Evolutionary conservation across 2,113 vertebrate genomes (phyloP).

Genomic region (Chamaea fasciata): DNA sequence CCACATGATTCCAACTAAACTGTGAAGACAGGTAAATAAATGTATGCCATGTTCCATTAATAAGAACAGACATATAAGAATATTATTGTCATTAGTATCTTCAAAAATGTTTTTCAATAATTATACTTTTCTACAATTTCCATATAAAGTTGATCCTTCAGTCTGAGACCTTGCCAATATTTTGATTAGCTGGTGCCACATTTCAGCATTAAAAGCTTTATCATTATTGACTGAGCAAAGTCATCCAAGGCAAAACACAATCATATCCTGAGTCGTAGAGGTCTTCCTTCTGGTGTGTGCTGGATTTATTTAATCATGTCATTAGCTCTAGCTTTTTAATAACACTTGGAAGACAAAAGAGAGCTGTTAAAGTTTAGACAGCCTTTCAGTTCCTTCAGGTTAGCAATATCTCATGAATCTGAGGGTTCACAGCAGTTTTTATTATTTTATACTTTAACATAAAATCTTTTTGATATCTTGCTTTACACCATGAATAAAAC

Average conservation of each 20-base stretch:
- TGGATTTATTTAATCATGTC: background rate
- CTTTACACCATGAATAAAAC: background rate
- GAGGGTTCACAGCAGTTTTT: background rate
- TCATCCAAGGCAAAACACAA: background rate
- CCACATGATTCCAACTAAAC: background rate
- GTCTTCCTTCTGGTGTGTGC: background rate
- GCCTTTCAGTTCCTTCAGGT: background rate
- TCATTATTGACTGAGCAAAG: background rate
- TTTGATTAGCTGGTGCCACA: background rate
- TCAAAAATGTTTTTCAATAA: background rate
- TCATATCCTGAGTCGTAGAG: background rate
- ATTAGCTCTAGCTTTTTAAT: background rate
- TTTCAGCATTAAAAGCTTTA: background rate
- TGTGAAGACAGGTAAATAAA: background rate
- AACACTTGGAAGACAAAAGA: background rate
- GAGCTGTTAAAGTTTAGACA: background rate
- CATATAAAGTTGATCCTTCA: background rate
- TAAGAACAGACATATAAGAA: background rate
- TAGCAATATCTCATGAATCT: background rate
- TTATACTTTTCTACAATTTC: background rate
- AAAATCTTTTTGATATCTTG: background rate
- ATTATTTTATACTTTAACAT: background rate
- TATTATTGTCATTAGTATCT: background rate
- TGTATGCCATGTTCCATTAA: background rate
- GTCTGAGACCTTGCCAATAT: background rate